Conservation (phyloP, 2,888 invertebrate genomes). For the Cyclophora punctaria region DNA sequence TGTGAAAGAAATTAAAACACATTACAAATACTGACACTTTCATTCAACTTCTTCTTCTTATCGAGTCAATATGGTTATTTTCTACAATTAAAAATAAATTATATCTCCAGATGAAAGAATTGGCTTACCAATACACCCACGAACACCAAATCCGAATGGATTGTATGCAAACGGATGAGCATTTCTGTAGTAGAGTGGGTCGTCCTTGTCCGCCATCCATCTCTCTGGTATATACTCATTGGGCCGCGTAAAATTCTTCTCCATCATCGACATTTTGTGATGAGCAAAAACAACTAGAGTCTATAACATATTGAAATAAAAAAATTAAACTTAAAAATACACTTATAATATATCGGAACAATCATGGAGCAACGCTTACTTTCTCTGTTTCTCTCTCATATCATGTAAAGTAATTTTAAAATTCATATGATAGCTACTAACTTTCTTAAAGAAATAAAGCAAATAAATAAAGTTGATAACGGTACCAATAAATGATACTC, state of each 20-base stretch:
- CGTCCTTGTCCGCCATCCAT: conserved; percentile 72
- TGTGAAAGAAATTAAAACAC: conserved; percentile 37
- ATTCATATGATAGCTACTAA: too few species aligned
- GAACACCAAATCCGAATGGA: conserved; percentile 80
- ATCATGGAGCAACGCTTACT: not conserved
- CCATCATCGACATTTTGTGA: conserved; percentile 77
- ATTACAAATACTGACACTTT: not conserved
- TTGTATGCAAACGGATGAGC: conserved; percentile 76
- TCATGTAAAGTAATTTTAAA: too few species aligned
- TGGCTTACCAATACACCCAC: conserved; percentile 78
- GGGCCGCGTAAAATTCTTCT: conserved; percentile 78
- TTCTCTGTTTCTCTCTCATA: too few species aligned
- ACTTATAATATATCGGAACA: conserved; percentile 17
- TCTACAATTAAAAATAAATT: not conserved
- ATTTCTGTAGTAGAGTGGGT: conserved; percentile 50
- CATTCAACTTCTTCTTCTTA: not conserved
- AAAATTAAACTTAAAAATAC: too few species aligned
- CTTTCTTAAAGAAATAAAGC: too few species aligned
- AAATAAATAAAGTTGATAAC: too few species aligned
- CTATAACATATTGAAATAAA: too few species aligned
- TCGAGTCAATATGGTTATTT: not conserved
- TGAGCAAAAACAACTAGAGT: conserved; percentile 56
- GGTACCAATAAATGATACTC: not conserved
- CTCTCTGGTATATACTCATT: conserved; percentile 82
- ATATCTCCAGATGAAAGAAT: not conserved